phyloP scores from a whole-genome alignment of 2,797 vertebrate species.

The Cottoperca gobio region DNA sequence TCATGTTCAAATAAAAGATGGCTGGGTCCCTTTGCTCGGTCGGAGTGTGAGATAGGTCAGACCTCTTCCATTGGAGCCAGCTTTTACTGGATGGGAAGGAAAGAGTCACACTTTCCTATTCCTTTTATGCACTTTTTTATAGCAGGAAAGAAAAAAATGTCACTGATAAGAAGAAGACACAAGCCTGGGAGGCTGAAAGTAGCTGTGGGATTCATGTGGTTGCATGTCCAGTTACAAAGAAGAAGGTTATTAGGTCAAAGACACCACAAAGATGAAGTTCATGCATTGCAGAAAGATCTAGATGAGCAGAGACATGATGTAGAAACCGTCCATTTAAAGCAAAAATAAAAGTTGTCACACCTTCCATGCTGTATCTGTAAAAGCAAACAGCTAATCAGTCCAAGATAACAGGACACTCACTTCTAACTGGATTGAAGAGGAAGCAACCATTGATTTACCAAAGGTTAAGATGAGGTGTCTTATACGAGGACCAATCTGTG shows the following conservation, averaged over 20 bases:
- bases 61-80: slow-evolving; percentile 59
- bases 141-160: no score
- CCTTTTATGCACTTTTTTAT: slow-evolving; percentile 52
- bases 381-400: no score
- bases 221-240: neutral
- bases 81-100: slow-evolving; percentile 26
- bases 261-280: neutral
- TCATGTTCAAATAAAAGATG: slow-evolving; percentile 53
- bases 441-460: no score
- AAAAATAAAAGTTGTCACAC: neutral
- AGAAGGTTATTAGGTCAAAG: neutral
- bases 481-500: no score
- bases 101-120: slow-evolving; percentile 29
- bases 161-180: neutral
- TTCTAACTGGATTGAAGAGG: no score
- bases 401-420: no score
- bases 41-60: slow-evolving; percentile 76
- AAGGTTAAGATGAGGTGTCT: no score
- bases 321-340: neutral
- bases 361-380: neutral
- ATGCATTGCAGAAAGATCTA: neutral
- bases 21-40: slow-evolving; percentile 43
- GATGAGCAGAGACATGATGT: no score
- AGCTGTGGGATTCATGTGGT: neutral
- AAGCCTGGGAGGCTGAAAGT: neutral